phyloP scores from a whole-genome alignment of 2,797 vertebrate genomes.

The Caiman crocodilus region DNA sequence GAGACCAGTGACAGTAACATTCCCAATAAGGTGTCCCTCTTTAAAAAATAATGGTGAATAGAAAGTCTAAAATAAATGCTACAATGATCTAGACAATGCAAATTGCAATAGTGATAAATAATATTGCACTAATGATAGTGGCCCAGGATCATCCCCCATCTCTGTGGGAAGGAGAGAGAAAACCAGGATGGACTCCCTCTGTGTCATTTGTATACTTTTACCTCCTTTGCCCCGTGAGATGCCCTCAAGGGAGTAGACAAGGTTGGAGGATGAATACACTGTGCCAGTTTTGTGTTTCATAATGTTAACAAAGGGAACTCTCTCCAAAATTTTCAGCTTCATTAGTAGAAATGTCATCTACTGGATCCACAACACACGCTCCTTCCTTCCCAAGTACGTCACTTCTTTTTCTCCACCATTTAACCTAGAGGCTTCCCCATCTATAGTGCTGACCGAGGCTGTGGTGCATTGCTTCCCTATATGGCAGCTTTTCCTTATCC shows the following conservation, averaged over 20 bases:
- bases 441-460: neutral
- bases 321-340: rapidly evolving
- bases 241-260: neutral
- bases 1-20: rapidly evolving
- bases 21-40: neutral
- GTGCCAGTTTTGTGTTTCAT: neutral
- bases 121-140: rapidly evolving
- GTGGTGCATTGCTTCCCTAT: neutral
- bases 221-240: no score
- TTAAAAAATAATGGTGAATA: neutral
- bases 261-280: neutral
- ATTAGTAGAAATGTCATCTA: neutral
- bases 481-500: neutral
- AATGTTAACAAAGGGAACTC: neutral
- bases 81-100: neutral
- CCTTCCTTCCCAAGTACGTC: neutral
- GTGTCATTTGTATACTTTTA: neutral
- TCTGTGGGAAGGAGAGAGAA: neutral
- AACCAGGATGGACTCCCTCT: neutral
- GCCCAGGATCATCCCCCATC: neutral
- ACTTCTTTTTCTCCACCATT: rapidly evolving
- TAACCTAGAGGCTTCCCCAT: neutral
- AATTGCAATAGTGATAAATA: neutral
- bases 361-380: neutral
- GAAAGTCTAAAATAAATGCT: constrained; percentile 7